A percentile compares a stretch with the other conserved stretches of the same genome.
Conservation (phyloP, 1,140 invertebrate species). For the Musca domestica region DNA sequence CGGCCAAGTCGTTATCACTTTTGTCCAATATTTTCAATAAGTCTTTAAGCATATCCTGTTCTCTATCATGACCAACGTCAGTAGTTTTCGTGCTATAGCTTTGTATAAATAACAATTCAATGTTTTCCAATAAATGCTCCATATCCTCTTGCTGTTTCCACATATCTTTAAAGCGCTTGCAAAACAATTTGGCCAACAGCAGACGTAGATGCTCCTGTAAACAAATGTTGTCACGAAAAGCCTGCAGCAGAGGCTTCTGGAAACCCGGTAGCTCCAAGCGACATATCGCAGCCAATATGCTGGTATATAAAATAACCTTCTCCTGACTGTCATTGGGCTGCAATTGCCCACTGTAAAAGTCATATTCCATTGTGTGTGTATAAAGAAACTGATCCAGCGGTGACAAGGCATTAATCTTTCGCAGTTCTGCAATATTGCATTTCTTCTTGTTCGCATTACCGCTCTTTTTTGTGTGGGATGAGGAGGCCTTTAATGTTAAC, state of each 20-base stretch:
- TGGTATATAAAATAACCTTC: conserved; percentile 38
- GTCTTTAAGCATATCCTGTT: background rate
- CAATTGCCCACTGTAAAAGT: conserved; percentile 40
- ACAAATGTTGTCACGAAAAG: background rate
- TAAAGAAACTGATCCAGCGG: conserved; percentile 48
- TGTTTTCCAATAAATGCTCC: conserved; percentile 27
- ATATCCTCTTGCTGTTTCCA: conserved; percentile 26
- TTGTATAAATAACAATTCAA: conserved; percentile 34
- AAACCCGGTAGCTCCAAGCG: conserved; percentile 55
- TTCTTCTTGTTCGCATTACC: conserved; percentile 15
- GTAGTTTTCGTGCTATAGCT: conserved; percentile 29
- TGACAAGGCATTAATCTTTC: conserved; percentile 27
- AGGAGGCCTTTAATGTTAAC: conserved; percentile 8
- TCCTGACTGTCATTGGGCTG: conserved; percentile 33
- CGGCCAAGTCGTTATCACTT: background rate
- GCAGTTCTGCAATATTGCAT: conserved; percentile 29
- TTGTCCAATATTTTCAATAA: conserved; percentile 17
- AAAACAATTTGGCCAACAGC: conserved; percentile 19
- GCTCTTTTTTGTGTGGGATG: background rate
- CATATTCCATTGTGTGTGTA: conserved; percentile 36
- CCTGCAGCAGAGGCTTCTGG: background rate
- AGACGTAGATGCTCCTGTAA: conserved; percentile 21
- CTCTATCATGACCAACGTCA: too few species aligned
- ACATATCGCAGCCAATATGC: conserved; percentile 55
- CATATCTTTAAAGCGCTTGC: conserved; percentile 15